Evolutionary conservation across 2,888 invertebrate species (phyloP), one percentile per base, ranked within the genome.

Genomic region (Odontothrips loti): DNA sequence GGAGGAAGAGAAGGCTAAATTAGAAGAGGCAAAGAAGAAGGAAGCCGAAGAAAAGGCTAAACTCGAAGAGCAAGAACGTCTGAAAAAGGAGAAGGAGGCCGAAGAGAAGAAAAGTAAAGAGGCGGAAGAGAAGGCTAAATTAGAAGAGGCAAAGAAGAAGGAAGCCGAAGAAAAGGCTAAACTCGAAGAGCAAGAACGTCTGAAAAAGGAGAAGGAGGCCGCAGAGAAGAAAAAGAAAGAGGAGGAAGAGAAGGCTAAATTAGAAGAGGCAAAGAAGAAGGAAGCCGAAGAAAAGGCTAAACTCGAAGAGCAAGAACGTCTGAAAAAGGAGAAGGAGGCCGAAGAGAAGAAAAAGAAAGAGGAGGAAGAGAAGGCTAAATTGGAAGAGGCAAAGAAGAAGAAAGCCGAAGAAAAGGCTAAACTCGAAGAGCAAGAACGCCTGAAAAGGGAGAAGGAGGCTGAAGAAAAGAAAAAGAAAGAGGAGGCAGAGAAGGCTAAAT

Each of bases 141-240:
- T 34, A 27, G 10, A 20, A 6, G 63, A 3, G 29, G 17, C 17
- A 27, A 63, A 68, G 15, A 68, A 17, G 20, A 27, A 47, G 47
- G 0, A 10, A 9, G 82, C 82, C n/a, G 82, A 84, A 80, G 81
- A 79, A 79, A 47, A 79, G 78, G 79, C 58, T 17, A 81, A 81
- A 82, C 80, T 83, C 51, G 63, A 82, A 58, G 80, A 68, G 47
- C 82, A 63, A 81, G 84, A 80, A 81, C 84, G 82, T 75, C 81
- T 82, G 82, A 83, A 84, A 43, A 81, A 84, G 80, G 82, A 82
- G 51, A 80, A 81, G 34, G 58, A 58, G 17, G 58, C 81, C 82
- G 82, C 83, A 43, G 78, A 27, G 17, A 78, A 88, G 75, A 88
- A 87, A 86, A 85, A 86, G 81, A 84, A 88, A 81, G 85, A 88